Base-by-base conservation (phyloP, 2,113 vertebrate species). In the Ptilorrhoa leucosticta region DNA sequence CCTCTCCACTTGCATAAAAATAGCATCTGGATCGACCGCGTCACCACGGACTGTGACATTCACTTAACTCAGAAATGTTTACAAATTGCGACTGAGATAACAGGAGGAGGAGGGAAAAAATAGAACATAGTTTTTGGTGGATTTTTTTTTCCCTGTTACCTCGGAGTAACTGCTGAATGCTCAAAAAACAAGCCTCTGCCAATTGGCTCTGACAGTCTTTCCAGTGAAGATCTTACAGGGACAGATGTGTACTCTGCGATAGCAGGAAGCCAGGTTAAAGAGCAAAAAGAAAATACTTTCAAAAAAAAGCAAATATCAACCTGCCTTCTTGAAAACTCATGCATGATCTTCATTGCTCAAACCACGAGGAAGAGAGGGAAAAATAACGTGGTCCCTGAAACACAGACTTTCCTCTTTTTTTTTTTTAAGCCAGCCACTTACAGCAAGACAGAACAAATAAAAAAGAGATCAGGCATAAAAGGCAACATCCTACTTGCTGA, bases 31-130 rank as follows among this genome's bases (percentile, higher is more conserved):
- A 94, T 83, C 5, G 5, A 90, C 90, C 1, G 1, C 19, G 0
- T 90, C 90, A 94, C 71, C 63, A 91, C 0, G 0, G 72, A 71
- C 60, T n/a, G 60, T 42, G 93, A 95, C 86, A 89, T 75, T 90
- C 79, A 58, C 47, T 87, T 57, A 65, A 45, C 57, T 79, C 40
- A 64, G 79, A 83, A 95, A 23, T 89, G 92, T 88, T 96, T 96
- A 96, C 80, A 90, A 96, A 92, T 93, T 66, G 86, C 24, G 40
- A 78, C 35, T 15, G 53, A 89, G 94, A 90, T 96, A 95, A 91
- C 70, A 91, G 48, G 10, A 90, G 40, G 68, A 91, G 10, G 15
- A 66, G 14, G 22, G 22, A 45, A 69, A 90, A 95, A 95, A 86
- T 30, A 90, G 58, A 86, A 77, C 2, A 4, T 7, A 5, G 48